Conservation (phyloP, 35 echinoderm and acorn worm species). For the Ptychodera flava region DNA sequence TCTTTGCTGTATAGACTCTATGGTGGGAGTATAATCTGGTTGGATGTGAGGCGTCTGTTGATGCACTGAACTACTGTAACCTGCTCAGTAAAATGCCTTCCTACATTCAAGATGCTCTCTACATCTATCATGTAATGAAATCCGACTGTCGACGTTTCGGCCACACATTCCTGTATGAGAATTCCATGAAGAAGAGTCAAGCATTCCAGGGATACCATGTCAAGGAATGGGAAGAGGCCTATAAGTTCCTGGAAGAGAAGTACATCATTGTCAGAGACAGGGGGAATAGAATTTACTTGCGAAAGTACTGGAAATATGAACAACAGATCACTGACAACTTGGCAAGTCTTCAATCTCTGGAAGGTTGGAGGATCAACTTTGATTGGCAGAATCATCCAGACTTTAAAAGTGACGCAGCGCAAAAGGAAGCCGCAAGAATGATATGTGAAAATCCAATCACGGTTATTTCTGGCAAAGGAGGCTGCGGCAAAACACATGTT, state of each 20-base stretch:
- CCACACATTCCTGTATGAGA: not conserved
- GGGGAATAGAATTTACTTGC: not conserved
- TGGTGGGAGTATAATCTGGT: not conserved
- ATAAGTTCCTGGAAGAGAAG: not conserved
- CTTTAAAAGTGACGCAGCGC: conserved; percentile 29
- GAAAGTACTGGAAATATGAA: not conserved
- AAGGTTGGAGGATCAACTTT: not conserved
- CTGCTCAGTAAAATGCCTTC: not conserved
- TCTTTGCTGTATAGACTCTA: not conserved
- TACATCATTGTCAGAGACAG: not conserved
- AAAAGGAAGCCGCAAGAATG: conserved; percentile 19
- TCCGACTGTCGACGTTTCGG: not conserved
- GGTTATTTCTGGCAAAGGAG: conserved; percentile 55
- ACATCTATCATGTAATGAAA: not conserved
- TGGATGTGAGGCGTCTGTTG: not conserved
- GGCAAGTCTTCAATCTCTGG: not conserved
- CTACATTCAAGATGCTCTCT: not conserved
- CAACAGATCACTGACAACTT: not conserved
- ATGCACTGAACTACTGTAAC: not conserved
- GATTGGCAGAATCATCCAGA: not conserved
- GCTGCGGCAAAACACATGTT: conserved; percentile 74
- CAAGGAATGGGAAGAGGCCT: not conserved
- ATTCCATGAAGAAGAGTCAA: not conserved
- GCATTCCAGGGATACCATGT: not conserved
- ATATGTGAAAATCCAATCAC: conserved; percentile 39